Evolutionary conservation across 2,113 vertebrate species (phyloP), one percentile per base, ranked within the genome.

Genomic region (Turdus rufiventris): DNA sequence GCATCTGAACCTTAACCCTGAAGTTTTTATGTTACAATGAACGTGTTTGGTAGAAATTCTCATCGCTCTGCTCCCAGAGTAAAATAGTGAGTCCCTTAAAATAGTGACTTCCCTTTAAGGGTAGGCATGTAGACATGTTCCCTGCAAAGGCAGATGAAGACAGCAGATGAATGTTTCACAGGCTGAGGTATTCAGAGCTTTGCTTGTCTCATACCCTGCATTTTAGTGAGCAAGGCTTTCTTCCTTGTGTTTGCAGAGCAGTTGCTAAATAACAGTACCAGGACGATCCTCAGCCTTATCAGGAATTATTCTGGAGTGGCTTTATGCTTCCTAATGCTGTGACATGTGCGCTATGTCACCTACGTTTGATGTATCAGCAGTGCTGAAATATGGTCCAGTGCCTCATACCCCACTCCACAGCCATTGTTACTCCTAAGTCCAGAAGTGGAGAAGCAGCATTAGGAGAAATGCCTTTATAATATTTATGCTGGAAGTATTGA

Each of bases 51-150:
- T 61, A 92, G 66, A 78, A 87, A 87, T 85, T 91, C 48, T 48
- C 36, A 36, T 78, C 18, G 15, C 2, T 4, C 53, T 89, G 45
- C 53, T 89, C 45, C 54, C 73, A 62, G 36, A 70, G 15, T 54
- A 66, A 81, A 78, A 43, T 21, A 78, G 24, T 43, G 60, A 34
- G 36, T 78, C 26, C 51, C 77, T 93, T 93, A 91, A 95, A 96
- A 96, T 75, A 96, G 89, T 42, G 57, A 81, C 87, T 94, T 97
- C 86, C 77, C 86, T 92, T 78, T 96, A 95, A 92, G 93, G 88
- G n/a, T 77, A 93, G 79, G 88, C 47, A 94, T 93, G 91, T 86
- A 53, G 60, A 79, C 4, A 12, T 21, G 13, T 21, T 90, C 51
- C 73, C 80, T 84, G 67, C 47, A 92, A 90, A 90, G 85, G 60